Conservation (phyloP, 1,140 invertebrate species). For the Neocloeon triangulifer region DNA sequence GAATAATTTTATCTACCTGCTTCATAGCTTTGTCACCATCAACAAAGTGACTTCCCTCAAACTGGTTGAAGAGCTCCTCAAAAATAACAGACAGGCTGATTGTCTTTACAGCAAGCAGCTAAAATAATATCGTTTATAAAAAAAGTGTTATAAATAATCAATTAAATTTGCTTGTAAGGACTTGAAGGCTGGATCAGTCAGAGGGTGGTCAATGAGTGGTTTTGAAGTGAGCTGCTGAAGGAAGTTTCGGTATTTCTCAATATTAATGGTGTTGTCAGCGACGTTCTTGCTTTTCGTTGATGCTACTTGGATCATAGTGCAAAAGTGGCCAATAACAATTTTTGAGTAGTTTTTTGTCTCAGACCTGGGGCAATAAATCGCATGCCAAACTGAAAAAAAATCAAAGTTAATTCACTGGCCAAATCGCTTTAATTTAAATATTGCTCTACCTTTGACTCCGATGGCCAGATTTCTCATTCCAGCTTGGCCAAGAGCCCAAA, state of each 20-base stretch:
- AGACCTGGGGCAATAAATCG: background rate
- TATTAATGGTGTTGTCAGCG: background rate
- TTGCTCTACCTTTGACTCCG: conserved; percentile 36
- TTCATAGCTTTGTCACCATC: no score
- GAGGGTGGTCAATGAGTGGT: no score
- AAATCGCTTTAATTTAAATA: conserved; percentile 1
- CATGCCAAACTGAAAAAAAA: background rate
- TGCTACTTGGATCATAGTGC: background rate
- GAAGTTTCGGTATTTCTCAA: no score
- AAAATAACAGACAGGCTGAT: no score
- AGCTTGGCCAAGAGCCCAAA: conserved; percentile 59
- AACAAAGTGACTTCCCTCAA: no score
- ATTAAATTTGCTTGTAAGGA: no score
- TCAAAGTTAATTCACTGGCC: background rate
- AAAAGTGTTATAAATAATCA: no score
- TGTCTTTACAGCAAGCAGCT: no score
- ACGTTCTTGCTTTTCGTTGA: conserved; percentile 1
- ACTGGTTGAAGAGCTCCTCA: no score
- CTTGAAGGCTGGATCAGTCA: no score
- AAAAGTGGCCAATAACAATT: background rate
- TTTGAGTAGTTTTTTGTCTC: background rate
- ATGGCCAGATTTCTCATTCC: conserved; percentile 38
- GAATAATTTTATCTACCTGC: background rate
- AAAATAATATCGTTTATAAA: no score
- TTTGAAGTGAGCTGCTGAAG: no score